phyloP scores from a whole-genome alignment of 92 coral and sea anemone genomes.

The Phymanthus crucifer region DNA sequence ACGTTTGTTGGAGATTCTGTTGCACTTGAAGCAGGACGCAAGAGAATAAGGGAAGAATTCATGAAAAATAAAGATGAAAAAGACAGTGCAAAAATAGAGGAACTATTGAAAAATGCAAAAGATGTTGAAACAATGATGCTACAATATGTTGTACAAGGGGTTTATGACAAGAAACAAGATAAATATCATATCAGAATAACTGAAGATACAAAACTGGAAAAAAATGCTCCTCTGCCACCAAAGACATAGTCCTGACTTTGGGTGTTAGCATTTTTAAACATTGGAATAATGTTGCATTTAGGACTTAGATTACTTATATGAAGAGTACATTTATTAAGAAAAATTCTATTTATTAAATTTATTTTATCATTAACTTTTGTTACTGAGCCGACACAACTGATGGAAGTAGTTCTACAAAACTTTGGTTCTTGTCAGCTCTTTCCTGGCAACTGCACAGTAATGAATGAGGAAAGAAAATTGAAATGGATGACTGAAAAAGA shows the following conservation, averaged over 20 bases:
- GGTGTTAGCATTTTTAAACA: too few species aligned
- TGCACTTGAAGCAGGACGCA: constrained; percentile 81
- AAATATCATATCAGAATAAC: constrained; percentile 58
- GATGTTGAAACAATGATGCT: constrained; percentile 77
- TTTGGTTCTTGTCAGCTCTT: too few species aligned
- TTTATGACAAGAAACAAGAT: constrained; percentile 49
- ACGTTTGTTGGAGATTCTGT: constrained; percentile 69
- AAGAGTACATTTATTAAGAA: too few species aligned
- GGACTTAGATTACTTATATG: too few species aligned
- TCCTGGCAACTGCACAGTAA: too few species aligned
- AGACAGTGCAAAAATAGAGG: constrained; percentile 69
- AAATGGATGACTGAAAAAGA: too few species aligned
- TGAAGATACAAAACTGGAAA: constrained; percentile 70
- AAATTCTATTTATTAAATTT: too few species aligned
- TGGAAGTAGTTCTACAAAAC: too few species aligned
- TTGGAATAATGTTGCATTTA: too few species aligned
- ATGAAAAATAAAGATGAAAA: constrained; percentile 67
- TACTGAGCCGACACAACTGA: too few species aligned
- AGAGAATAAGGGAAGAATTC: constrained; percentile 75
- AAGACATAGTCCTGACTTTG: constrained; percentile 15
- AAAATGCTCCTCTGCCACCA: constrained; percentile 77
- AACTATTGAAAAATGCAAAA: constrained; percentile 71
- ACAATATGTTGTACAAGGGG: constrained; percentile 86
- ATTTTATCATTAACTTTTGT: too few species aligned
- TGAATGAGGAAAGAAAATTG: too few species aligned